phyloP scores from a whole-genome alignment of 1,140 invertebrate species.

The Drosophila willistoni region DNA sequence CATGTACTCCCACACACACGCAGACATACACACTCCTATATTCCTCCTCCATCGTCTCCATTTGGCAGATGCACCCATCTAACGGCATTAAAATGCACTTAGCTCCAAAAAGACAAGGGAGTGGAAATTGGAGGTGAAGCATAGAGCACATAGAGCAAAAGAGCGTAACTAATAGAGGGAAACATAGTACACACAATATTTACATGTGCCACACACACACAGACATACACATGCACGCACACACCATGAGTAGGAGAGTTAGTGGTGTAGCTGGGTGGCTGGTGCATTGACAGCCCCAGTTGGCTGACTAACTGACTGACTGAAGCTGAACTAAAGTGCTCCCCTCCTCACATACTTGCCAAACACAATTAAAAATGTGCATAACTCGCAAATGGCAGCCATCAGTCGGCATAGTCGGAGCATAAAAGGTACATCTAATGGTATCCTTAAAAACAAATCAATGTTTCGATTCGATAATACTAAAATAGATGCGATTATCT shows the following conservation, averaged over 20 bases:
- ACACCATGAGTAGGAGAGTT: too few species aligned
- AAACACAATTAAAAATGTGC: constrained; percentile 80
- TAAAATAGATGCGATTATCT: too few species aligned
- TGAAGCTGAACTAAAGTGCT: constrained; percentile 37
- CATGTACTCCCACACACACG: constrained; percentile 14
- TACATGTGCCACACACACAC: constrained; percentile 40
- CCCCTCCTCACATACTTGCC: constrained; percentile 58
- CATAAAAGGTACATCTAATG: not conserved
- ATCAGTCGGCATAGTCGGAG: not conserved
- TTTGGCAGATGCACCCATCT: constrained; percentile 54
- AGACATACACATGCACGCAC: not conserved
- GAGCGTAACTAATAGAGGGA: constrained; percentile 30
- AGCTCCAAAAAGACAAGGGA: constrained; percentile 28
- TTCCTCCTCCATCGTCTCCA: not conserved
- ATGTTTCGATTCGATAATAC: too few species aligned
- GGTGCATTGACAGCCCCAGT: constrained; percentile 41
- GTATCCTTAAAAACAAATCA: too few species aligned
- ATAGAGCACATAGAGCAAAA: constrained; percentile 2
- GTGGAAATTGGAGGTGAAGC: constrained; percentile 23
- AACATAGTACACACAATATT: constrained; percentile 40
- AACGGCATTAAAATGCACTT: constrained; percentile 67
- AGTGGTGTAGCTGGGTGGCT: not conserved
- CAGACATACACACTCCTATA: not conserved
- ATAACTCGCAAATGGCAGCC: constrained; percentile 58
- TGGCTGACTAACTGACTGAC: constrained; percentile 36